Conservation (phyloP, 1,140 invertebrate species). For the Rhopalosiphum maidis region DNA sequence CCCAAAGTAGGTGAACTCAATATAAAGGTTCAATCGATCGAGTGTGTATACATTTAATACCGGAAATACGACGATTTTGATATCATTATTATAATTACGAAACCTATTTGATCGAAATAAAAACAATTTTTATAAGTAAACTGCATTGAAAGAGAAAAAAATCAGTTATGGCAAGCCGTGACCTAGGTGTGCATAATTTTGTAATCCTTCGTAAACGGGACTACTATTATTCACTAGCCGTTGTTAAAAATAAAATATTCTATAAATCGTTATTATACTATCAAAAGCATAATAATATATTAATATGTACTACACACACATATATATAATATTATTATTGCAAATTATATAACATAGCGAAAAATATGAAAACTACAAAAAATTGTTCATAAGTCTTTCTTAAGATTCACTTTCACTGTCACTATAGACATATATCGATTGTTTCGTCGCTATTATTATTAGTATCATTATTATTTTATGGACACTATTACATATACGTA, state of each 20-base stretch:
- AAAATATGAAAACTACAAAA: conserved; percentile 51
- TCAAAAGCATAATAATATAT: conserved; percentile 12
- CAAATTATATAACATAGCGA: conserved; percentile 32
- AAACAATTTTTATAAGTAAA: not conserved
- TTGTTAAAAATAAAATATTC: not conserved
- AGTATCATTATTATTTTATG: not conserved
- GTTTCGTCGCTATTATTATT: conserved; percentile 47
- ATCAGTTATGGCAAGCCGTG: not conserved
- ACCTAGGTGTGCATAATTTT: conserved; percentile 1
- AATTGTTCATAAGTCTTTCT: conserved; percentile 41
- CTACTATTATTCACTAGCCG: not conserved
- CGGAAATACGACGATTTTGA: not conserved
- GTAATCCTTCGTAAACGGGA: not conserved
- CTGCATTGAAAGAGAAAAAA: not conserved
- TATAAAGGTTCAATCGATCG: not conserved
- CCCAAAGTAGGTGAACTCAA: not conserved
- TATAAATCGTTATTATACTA: conserved; percentile 11
- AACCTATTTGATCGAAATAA: not conserved
- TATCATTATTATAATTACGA: conserved; percentile 2
- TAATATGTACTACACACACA: not conserved
- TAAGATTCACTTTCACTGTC: conserved; percentile 53
- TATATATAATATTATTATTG: not conserved
- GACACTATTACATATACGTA: conserved; percentile 14
- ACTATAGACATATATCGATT: conserved; percentile 30
- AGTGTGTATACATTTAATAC: not conserved